Evolutionary conservation across 2,888 invertebrate species (phyloP).

Genomic region (Tenthredo livida): DNA sequence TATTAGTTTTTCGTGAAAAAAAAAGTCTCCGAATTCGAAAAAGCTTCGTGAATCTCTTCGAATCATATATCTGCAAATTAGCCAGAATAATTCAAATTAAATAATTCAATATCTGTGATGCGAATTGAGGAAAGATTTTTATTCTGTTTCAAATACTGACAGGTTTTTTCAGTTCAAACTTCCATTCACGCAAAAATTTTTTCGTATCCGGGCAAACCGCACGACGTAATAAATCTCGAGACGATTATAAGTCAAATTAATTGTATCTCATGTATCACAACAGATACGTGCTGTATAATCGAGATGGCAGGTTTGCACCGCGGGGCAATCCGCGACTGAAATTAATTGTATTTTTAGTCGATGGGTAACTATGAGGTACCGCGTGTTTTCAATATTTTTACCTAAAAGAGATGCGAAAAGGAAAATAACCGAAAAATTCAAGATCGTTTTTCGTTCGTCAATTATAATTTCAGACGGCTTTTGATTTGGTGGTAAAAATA

Average conservation of each 20-base stretch:
- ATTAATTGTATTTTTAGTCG: constrained; percentile 11
- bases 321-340: not conserved
- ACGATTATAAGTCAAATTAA: constrained; percentile 32
- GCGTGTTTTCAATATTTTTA: not conserved
- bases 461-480: not conserved
- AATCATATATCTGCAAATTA: no score
- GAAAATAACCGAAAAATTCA: not conserved
- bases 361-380: not conserved
- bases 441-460: not conserved
- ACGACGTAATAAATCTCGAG: constrained; percentile 19
- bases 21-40: no score
- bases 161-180: not conserved
- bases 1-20: no score
- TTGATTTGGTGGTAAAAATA: not conserved
- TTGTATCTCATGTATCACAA: constrained; percentile 18
- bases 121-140: no score
- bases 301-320: not conserved
- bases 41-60: no score
- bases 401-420: not conserved
- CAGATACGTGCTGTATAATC: not conserved
- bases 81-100: not conserved
- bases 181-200: not conserved
- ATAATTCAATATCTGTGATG: not conserved
- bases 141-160: no score
- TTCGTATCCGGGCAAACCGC: not conserved